Evolutionary conservation across 2,113 vertebrate genomes (phyloP), one percentile per base, ranked within the genome.

Genomic region (Heterochromis multidens): DNA sequence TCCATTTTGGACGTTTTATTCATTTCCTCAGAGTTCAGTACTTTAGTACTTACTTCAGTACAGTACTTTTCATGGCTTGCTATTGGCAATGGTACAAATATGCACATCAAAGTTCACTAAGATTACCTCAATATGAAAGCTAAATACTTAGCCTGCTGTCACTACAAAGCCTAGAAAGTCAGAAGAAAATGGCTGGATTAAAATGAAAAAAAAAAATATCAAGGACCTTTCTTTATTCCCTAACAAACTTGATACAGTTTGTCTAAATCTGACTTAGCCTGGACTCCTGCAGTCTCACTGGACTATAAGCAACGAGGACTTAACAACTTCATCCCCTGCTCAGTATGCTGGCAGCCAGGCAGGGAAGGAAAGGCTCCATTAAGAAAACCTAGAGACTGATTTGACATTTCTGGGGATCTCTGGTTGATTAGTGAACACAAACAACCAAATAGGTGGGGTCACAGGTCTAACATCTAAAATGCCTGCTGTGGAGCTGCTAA

Each of bases 351-450:
- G 81, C 92, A 91, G 84, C 80, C 80, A 72, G 82, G 61, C 25
- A 10, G 35, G 40, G 52, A 58, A 31, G 61, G 81, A 76, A 74
- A 77, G 27, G 40, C 80, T 63, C 77, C 27, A 31, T 88, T 90
- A 62, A 49, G 31, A 83, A 90, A 88, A 86, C 63, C 67, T 31
- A 77, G 33, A 78, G 65, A 77, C 62, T 25, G 81, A 87, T 87
- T 83, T 82, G 82, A 88, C 87, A 83, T 88, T 91, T 93, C 76
- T 88, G 62, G 19, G 88, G 86, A 90, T 92, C 90, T 93, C 77
- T 27, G 74, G 35, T 60, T 93, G 91, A 94, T 91, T 92, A 83
- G 88, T 86, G 89, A 92, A 93, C 86, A 91, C 89, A 94, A 94
- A 93, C 87, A 92, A 79, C 40, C 57, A 88, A 94, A 90, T 84